These are phyloP conservation scores for Melangyna quadrimaculata DNA, from an alignment of 2,888 invertebrate species.

Conservation along the genomic window DNA sequence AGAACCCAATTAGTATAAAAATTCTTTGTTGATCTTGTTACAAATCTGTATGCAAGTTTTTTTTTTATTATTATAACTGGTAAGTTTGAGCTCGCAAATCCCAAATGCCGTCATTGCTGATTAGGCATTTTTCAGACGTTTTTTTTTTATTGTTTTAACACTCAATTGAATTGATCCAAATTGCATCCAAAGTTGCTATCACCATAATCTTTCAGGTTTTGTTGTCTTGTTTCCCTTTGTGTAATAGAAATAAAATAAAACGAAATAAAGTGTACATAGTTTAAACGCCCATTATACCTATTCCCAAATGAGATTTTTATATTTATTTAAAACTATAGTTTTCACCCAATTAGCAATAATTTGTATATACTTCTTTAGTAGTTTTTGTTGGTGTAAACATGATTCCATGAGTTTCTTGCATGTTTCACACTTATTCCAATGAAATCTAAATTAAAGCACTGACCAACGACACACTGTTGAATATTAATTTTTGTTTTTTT, in stretches of 20 bases:
- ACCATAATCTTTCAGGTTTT: conserved; percentile 38
- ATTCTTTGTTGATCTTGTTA: background rate
- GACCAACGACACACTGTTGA: conserved; percentile 32
- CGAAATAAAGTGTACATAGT: conserved; percentile 21
- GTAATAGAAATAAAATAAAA: background rate
- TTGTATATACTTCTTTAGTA: conserved; percentile 26
- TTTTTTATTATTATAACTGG: background rate
- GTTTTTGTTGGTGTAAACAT: conserved; percentile 33
- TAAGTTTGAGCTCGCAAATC: background rate
- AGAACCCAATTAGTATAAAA: conserved; percentile 36
- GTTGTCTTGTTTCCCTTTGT: conserved; percentile 54
- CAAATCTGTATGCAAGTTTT: background rate
- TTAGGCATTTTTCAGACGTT: background rate
- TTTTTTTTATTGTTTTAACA: background rate
- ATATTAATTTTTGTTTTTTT: conserved; percentile 12
- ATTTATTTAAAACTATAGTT: conserved; percentile 1
- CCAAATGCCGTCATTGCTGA: conserved; percentile 5
- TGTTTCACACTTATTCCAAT: conserved; percentile 37
- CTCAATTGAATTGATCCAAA: conserved; percentile 5
- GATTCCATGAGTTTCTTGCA: conserved; percentile 48
- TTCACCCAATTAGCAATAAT: conserved; percentile 10
- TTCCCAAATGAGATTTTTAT: conserved; percentile 33
- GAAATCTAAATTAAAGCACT: background rate
- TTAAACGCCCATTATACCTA: conserved; percentile 49
- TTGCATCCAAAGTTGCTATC: conserved; percentile 24